A percentile compares a stretch with the other conserved stretches of the same genome.
Conservation (phyloP, 2,113 vertebrate species). For the Piaya cayana region DNA sequence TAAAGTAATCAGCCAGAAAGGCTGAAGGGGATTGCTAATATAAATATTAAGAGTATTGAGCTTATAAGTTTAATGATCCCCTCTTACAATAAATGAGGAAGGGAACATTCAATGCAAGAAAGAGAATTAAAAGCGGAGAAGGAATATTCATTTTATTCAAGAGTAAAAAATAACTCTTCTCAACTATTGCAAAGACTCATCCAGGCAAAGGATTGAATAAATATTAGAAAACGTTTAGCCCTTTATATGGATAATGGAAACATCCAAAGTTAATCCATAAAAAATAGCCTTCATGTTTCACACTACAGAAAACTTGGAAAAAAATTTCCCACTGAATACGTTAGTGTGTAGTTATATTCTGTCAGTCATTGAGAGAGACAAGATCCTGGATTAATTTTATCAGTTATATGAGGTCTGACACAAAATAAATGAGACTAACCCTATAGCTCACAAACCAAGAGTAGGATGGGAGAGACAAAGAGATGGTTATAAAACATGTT, state of each 20-base stretch:
- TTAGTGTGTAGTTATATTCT: not conserved
- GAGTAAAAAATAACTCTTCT: not conserved
- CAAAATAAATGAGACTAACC: too few species aligned
- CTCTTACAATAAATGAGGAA: not conserved
- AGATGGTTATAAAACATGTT: too few species aligned
- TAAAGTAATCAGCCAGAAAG: not conserved
- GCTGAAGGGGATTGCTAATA: not conserved
- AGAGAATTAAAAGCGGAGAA: conserved; percentile 6
- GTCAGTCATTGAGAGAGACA: not conserved
- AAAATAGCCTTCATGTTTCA: not conserved
- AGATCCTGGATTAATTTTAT: not conserved
- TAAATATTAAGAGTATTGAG: not conserved
- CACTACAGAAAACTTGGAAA: not conserved
- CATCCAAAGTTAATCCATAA: not conserved
- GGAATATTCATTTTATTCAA: conserved; percentile 18
- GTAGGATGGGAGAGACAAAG: too few species aligned
- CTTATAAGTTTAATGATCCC: conserved; percentile 8
- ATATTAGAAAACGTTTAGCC: not conserved
- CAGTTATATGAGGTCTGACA: not conserved
- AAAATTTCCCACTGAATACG: not conserved
- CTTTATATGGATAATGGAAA: conserved; percentile 10
- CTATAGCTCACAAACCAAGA: too few species aligned
- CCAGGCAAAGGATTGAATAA: not conserved
- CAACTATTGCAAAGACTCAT: not conserved
- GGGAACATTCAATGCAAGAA: not conserved